Base-by-base conservation (phyloP, 2,797 vertebrate species). In the Paguma larvata region DNA sequence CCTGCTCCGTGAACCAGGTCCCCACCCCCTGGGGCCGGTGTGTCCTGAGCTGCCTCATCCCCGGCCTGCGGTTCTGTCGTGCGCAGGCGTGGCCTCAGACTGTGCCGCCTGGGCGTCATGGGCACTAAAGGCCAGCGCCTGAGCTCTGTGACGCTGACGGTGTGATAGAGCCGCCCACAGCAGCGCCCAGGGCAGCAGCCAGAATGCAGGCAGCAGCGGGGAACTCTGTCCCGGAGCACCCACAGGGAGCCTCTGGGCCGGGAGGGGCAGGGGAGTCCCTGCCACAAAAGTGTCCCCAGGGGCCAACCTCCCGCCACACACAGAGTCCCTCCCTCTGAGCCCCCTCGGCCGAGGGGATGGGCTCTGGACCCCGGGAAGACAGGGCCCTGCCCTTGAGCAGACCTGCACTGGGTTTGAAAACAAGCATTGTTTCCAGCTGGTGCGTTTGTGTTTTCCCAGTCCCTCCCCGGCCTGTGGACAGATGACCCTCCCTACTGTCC, bases 101-200 rank as follows among this genome's bases (percentile, higher is more conserved):
- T 12, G n/a, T 23, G 16, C 51, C 21, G 12, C 2, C 62, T 10
- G 19, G 23, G 23, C 6, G 0, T 21, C 9, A 0, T 1, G 2
- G 12, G 12, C 12, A 1, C 79, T 38, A 10, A 53, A 1, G 25
- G 14, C 5, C 7, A 12, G 19, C 38, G 19, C 67, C 53, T 27
- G 41, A 44, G 78, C 68, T 34, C 23, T 30, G 48, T 10, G 82
- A 80, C 82, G 8, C 10, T 1, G 12, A 12, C 0, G 34, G 21
- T 3, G 1, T 14, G 56, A 44, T 23, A 30, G 15, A 41, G 51
- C 23, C 6, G 23, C 30, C 21, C 41, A 9, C 63, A 46, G 13
- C 5, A 30, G 41, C 6, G 0, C 11, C 1, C 1, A 15, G n/a
- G 0, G 1, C 11, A 2, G 6, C 7, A 23, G 41, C 38, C 85